Evolutionary conservation across 1,140 invertebrate species (phyloP), one percentile per base, ranked within the genome.

Genomic region (Philotrypesis tridentata): DNA sequence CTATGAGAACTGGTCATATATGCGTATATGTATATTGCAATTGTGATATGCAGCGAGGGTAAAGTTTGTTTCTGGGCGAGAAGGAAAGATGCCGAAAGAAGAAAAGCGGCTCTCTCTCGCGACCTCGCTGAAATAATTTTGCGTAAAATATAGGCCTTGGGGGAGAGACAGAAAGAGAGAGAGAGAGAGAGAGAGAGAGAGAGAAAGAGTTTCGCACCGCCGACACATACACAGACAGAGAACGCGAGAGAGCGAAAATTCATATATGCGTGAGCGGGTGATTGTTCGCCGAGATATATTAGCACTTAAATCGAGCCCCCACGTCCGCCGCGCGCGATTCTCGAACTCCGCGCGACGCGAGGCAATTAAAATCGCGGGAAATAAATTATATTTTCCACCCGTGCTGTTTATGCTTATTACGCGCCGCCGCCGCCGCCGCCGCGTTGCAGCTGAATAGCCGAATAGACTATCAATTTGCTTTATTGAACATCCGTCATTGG

Each of bases 261-360:
- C 67, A 37, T 37, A 70, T 31, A 8, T 14, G 25, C 29, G 27
- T n/a, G 67, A 31, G 65, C 65, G 9, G 23, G 63, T 14, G 31
- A 70, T 70, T 70, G 67, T 70, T 37, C 31, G 27, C 67, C 31
- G 67, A 70, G 67, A 70, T 70, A 70, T 70, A 70, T 70, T 37
- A 37, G 67, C 67, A 70, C 31, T 70, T 37, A 70, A 70, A 70
- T 70, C 67, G 63, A 25, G 63, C 63, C 23, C 63, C 23, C 63
- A 5, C 63, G 63, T 29, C 23, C 63, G 63, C 63, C 17, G 63
- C 27, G 63, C 63, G 63, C 0, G 25, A 29, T 65, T 65, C 27
- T 65, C 63, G 5, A 29, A 65, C 27, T 29, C 25, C 4, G 6
- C 3, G 63, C 2, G 11, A 25, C 55, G 11, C 5, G 48, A 8